Base-by-base conservation (phyloP, 2,113 vertebrate genomes). In the Struthidea cinerea region DNA sequence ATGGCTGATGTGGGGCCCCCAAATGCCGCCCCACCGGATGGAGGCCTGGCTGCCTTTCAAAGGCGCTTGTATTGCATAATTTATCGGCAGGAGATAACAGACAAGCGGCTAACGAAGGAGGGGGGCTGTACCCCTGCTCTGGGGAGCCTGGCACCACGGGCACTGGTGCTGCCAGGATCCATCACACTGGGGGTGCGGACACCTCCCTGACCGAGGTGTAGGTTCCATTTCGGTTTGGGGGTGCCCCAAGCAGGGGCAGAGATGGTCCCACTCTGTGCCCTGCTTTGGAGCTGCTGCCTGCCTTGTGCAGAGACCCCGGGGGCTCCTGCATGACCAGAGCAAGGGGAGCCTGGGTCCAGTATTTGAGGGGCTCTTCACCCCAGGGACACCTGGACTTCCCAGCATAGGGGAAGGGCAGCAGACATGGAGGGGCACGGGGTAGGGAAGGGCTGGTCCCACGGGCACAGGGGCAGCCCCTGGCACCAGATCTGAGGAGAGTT, bases 131-230 rank as follows among this genome's bases (percentile, higher is more conserved):
- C 41, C 78, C 67, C 32, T 6, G 7, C 22, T 77, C 53, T 1
- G 0, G 49, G 68, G 6, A 81, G 23, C 39, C 37, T 26, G 46
- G 68, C 76, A 67, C 53, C 4, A 2, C 0, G 1, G 52, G 47
- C 39, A 52, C 41, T 2, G 2, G 14, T 16, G 39, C 41, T 70
- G 42, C 63, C 3, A 3, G 33, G 24, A 56, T 57, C 7, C 4
- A 3, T 50, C 57, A 11, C 0, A 1, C 9, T 0, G 3, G 39
- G 53, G 21, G 4, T 24, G 37, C 0, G 0, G 35, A 50, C n/a
- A 44, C 20, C 11, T 28, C 23, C 41, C n/a, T 5, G 4, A 24
- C 8, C 2, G 1, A 9, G 2, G 11, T 39, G 20, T 11, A 16
- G 52, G 19, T 35, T 26, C 6, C 15, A 3, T 35, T 81, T 47